Evolutionary conservation across 2,888 invertebrate species (phyloP), one percentile per base, ranked within the genome.

Genomic region (Oscheius onirici): DNA sequence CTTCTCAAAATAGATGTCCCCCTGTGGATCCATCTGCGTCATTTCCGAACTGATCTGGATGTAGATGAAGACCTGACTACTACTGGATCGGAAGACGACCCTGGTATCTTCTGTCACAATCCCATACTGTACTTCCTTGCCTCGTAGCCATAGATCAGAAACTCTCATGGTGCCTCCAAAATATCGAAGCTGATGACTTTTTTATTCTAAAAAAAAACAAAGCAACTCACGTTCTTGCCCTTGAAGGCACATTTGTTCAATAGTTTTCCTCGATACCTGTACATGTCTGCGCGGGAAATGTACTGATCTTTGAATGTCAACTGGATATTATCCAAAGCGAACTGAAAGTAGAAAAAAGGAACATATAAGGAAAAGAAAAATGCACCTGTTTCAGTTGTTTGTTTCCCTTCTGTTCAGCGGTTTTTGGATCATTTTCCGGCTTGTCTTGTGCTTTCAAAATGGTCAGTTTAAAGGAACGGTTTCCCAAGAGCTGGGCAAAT

Each of bases 11-110:
- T 99, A 99, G 65, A 99, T 90, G 90, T 99, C 97, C 0, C 99
- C 99, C 88, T 96, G 94, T 76, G 95, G 94, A 89, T 99, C 97
- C 90, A 96, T 97, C 87, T 97, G 95, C 97, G 97, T 99, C 99
- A 99, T 99, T 91, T 99, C 99, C 0, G 94, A 93, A 46, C 80
- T 78, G 72, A 84, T 76, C 90, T 99, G 99, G 40, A 90, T 88
- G 72, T 84, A 87, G 57, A 97, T 92, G 88, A 97, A 97, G 8
- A 99, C 95, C 93, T 96, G 95, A 17, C 96, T 94, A 0, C 97
- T 97, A 0, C 95, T 94, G 1, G 97, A 97, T 73, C 99, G 92
- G 89, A 96, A 99, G 0, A 99, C 96, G 74, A 97, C 90, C 90
- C 97, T 95, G 0, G 99, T 99, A 81, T 96, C 94, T 77, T 95